Evolutionary conservation across 2,797 vertebrate species (phyloP), one percentile per base, ranked within the genome.

Genomic region (Spinus pinus): DNA sequence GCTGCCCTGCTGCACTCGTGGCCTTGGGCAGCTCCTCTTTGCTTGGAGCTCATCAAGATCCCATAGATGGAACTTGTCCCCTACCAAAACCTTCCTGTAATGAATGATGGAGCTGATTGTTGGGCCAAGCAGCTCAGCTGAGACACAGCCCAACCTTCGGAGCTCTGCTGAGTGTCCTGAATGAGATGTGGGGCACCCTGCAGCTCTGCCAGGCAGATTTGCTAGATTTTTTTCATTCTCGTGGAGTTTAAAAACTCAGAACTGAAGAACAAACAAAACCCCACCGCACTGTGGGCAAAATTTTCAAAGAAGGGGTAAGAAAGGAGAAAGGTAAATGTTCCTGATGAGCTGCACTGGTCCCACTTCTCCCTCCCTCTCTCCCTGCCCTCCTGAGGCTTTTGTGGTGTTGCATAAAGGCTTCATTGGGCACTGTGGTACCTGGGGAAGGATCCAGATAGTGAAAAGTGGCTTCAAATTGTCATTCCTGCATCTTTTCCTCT

Each of bases 261-360:
- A 13, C 7, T 20, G 7, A 81, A 54, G 41, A 66, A 73, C 10
- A 74, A 78, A 25, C 10, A 31, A n/a, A 83, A 75, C 1, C 3
- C 14, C 21, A 37, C 19, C 2, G 4, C 12, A 3, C 3, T 74
- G 33, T 0, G 1, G 53, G 49, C 5, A 53, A 80, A 57, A 22
- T 51, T 39, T 42, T 72, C 71, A 42, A 44, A 71, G 37, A 58
- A 60, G 12, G 14, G 3, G 9, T 31, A 16, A 23, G 33, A 72
- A 81, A 47, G 10, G 7, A 56, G 35, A 60, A 39, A 39, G 9
- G 12, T 44, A 71, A 35, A 78, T 4, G 15, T 64, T 53, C 19
- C n/a, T 3, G 2, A 54, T 35, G 47, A 44, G 17, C 35, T 57
- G 28, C 60, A 54, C 31, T 44, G 25, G 24, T 61, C 27, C 23